Percentiles rank a stretch among this genome's conserved stretches.
phyloP scores from a whole-genome alignment of 2,113 vertebrate genomes.

The Hymenochirus boettgeri region DNA sequence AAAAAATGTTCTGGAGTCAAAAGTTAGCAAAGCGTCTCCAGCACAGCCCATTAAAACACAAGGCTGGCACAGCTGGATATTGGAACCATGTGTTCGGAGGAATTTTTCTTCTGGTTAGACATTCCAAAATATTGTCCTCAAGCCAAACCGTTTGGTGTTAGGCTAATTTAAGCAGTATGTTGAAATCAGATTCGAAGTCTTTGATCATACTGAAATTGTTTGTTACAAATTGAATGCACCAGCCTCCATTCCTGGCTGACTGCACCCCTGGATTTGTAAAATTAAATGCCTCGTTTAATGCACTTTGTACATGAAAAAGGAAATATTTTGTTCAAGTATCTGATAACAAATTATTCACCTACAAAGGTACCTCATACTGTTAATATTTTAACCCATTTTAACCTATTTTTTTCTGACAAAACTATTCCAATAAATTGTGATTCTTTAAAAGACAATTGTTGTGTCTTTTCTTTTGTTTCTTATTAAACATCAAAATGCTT shows the following conservation, averaged over 20 bases:
- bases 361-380: constrained; percentile 2
- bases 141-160: constrained; percentile 99
- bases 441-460: too few relatives aligned
- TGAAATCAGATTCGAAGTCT: constrained; percentile 89
- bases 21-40: constrained; percentile 91
- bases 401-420: too few relatives aligned
- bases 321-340: constrained; percentile 81
- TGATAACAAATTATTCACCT: constrained; percentile 94
- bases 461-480: too few relatives aligned
- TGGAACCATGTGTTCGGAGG: constrained; percentile 97
- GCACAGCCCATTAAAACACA: constrained; percentile 98
- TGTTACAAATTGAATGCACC: constrained; percentile 99
- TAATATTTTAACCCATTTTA: constrained; percentile 21
- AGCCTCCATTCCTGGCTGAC: constrained; percentile 93
- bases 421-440: too few relatives aligned
- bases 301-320: constrained; percentile 94
- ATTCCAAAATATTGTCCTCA: constrained; percentile 98
- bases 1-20: constrained; percentile 88
- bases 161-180: constrained; percentile 99
- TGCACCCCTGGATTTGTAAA: constrained; percentile 99
- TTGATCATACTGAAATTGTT: constrained; percentile 99
- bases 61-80: constrained; percentile 91
- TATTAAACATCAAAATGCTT: too few relatives aligned
- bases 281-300: constrained; percentile 99
- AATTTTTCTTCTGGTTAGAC: constrained; percentile 98